Evolutionary conservation across 2,888 invertebrate species (phyloP), one percentile per base, ranked within the genome.

Genomic region (Agrochola lota): DNA sequence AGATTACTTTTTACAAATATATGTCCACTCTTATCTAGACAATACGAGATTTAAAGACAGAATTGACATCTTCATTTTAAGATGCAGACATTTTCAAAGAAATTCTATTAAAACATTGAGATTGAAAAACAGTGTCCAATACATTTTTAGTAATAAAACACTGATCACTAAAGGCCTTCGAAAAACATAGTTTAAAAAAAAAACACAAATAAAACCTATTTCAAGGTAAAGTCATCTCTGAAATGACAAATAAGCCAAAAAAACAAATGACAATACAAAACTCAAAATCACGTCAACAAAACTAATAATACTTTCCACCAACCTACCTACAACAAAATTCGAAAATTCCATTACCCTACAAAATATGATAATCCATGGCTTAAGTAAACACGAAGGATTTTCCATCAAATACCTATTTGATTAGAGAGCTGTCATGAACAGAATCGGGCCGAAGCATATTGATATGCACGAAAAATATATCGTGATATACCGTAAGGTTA

Each of bases 381-480:
- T 83, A 80, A 77, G 78, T 84, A 86, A 82, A 82, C 84, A 79
- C 70, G 84, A 72, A 71, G 80, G 80, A 79, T 82, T 84, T 87
- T 86, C 87, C 87, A 80, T 85, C 86, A 80, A 79, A 86, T 84
- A 77, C 84, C 79, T 87, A 85, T 88, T 88, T 88, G 88, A 88
- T 88, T 85, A 88, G 85, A 84, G 79, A 63, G 40, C 88, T 88
- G 88, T 88, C 88, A 87, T 66, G 35, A 11, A 20, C 88, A 88
- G 88, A 23, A 49, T 40, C 70, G 62, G 52, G 46, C 59, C 72
- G 74, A 52, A 83, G 78, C 75, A 76, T 86, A 87, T 87, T 84
- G 87, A 87, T 87, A 84, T 83, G 80, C 72, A 68, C 60, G 60
- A 67, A 81, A 72, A 78, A 80, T 85, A 80, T 64, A 80, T 64